phyloP scores from a whole-genome alignment of 2,888 invertebrate species.

The Tetramorium bicarinatum region DNA sequence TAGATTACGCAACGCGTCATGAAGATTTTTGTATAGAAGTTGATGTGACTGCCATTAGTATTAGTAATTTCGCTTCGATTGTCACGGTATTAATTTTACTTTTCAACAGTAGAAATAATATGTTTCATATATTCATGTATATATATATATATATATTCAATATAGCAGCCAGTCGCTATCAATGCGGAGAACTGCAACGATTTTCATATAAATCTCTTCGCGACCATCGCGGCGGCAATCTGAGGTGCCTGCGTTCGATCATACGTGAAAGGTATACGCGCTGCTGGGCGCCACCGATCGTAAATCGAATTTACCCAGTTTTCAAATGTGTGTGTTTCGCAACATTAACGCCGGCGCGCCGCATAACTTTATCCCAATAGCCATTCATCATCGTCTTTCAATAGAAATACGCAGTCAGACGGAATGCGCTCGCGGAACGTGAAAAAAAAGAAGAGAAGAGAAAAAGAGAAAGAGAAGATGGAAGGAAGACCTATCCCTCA shows the following conservation, averaged over 20 bases:
- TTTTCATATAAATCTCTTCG: slow-evolving; percentile 47
- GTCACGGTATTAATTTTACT: not conserved
- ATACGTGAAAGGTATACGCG: slow-evolving; percentile 45
- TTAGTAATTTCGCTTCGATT: slow-evolving; percentile 3
- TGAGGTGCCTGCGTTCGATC: slow-evolving; percentile 17
- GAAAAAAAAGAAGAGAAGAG: slow-evolving; percentile 9
- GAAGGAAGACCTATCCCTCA: slow-evolving; percentile 48
- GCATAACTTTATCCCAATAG: slow-evolving; percentile 84
- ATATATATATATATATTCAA: no score
- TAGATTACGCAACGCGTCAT: not conserved
- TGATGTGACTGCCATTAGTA: not conserved
- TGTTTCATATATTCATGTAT: not conserved
- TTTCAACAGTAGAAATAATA: not conserved
- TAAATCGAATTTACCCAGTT: slow-evolving; percentile 81
- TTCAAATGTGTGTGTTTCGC: slow-evolving; percentile 79
- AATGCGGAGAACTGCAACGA: not conserved
- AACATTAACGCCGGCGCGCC: slow-evolving; percentile 82
- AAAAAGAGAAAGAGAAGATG: not conserved
- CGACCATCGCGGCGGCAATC: slow-evolving; percentile 37
- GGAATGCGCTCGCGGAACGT: slow-evolving; percentile 72
- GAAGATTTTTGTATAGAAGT: not conserved
- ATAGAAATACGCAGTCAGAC: slow-evolving; percentile 78
- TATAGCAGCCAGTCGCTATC: not conserved
- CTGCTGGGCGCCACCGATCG: slow-evolving; percentile 55
- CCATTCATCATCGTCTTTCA: slow-evolving; percentile 83